Evolutionary conservation across 2,113 vertebrate genomes (phyloP).

Genomic region (Balaeniceps rex): DNA sequence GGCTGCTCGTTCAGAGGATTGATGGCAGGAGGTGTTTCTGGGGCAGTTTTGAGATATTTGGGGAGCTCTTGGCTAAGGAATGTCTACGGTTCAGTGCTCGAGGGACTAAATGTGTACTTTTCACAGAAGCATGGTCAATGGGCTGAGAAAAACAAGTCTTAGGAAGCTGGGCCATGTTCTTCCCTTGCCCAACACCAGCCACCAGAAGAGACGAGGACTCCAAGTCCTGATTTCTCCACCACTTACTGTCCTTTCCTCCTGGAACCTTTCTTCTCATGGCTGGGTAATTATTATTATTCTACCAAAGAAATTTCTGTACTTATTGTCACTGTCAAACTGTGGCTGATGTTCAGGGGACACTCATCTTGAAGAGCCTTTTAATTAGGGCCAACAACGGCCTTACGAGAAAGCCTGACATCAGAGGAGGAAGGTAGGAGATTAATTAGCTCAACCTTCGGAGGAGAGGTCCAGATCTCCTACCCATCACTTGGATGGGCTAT

Average conservation of each 20-base stretch:
- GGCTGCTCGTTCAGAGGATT: fast-evolving
- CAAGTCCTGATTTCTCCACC: background rate
- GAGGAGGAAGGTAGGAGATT: background rate
- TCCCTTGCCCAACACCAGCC: background rate
- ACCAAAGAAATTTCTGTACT: background rate
- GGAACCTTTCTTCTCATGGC: background rate
- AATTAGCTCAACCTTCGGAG: background rate
- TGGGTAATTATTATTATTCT: background rate
- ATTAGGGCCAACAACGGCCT: background rate
- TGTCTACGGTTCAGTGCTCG: fast-evolving
- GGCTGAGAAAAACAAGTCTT: background rate
- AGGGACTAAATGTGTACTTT: background rate
- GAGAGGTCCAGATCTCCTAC: background rate
- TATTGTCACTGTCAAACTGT: background rate
- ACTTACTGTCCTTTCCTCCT: background rate
- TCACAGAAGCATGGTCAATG: background rate
- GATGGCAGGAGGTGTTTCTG: background rate
- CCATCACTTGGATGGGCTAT: background rate
- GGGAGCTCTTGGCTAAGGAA: background rate
- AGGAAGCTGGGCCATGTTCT: background rate
- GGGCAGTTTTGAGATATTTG: background rate
- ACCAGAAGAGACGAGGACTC: background rate
- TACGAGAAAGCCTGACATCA: background rate
- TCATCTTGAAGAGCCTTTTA: background rate
- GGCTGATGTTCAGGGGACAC: background rate